phyloP scores from a whole-genome alignment of 2,888 invertebrate genomes.

The Ochropleura plecta region DNA sequence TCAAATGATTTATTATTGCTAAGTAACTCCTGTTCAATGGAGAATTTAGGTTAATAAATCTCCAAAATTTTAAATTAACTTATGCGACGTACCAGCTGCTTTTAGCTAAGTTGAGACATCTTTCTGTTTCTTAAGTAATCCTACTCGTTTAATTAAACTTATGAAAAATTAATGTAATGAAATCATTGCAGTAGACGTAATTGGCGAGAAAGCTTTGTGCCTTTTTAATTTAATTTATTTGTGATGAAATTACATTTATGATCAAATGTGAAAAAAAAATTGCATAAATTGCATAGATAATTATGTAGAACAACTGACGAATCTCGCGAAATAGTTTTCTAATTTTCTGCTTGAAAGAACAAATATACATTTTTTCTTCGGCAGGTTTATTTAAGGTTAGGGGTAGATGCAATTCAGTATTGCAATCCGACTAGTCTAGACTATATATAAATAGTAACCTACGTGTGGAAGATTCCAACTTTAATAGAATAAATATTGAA shows the following conservation, averaged over 20 bases:
- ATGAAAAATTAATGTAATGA: slow-evolving; percentile 40
- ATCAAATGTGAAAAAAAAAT: too few species aligned
- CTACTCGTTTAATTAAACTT: slow-evolving; percentile 31
- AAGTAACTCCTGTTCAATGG: slow-evolving; percentile 31
- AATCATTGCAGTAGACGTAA: slow-evolving; percentile 39
- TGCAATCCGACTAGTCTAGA: too few species aligned
- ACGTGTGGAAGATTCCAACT: too few species aligned
- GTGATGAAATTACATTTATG: not conserved
- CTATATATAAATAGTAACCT: too few species aligned
- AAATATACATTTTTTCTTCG: not conserved
- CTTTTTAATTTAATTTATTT: slow-evolving; percentile 18
- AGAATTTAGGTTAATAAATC: slow-evolving; percentile 39
- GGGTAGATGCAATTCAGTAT: not conserved
- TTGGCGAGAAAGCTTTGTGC: slow-evolving; percentile 28
- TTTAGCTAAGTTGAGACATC: slow-evolving; percentile 35
- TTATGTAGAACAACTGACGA: not conserved
- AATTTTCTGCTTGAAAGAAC: slow-evolving; percentile 7
- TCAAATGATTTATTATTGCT: slow-evolving; percentile 45
- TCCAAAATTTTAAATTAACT: slow-evolving; percentile 52
- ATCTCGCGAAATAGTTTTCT: slow-evolving; percentile 6
- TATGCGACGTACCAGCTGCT: slow-evolving; percentile 35
- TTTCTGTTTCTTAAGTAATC: slow-evolving; percentile 18
- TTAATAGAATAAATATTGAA: not conserved
- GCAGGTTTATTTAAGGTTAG: slow-evolving; percentile 8
- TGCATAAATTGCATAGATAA: too few species aligned